Evolutionary conservation across 2,113 vertebrate species (phyloP), one percentile per base, ranked within the genome.

Genomic region (Cygnus buccinator): DNA sequence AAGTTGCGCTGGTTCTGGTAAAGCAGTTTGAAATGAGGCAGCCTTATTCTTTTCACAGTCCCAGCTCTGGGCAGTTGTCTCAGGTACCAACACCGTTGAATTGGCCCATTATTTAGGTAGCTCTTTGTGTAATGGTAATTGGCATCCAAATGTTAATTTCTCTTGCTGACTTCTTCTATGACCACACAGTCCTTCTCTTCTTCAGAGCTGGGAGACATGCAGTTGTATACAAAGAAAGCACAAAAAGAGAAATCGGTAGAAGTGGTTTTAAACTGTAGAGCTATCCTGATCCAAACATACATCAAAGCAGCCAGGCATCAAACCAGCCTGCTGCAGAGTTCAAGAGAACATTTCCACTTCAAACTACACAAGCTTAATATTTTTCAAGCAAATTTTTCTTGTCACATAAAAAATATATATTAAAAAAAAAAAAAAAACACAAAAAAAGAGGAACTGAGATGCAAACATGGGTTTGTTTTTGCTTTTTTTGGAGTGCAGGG

Each of bases 301-400:
- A 72, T 94, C 88, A 96, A 94, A 96, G 93, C 67, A 9, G 6
- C 0, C 6, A 7, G 44, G 63, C 93, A 71, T 81, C 87, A 90
- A 83, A 92, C 68, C 59, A 67, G 63, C 41, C 79, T 10, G 26
- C 43, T 8, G 50, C 59, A 20, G 75, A 54, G 75, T 31, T 86
- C 13, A 12, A 1, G 75, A 43, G 65, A 59, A 83, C 65, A 86
- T 96, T 90, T 94, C 92, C 93, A 93, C 72, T 93, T 96, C 93
- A 95, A 86, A 93, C 79, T 43, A 5, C 11, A 12, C 8, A 10
- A 65, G 50, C 11, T 37, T 43, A 37, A 11, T 48, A 12, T 76
- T 71, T 66, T 16, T 77, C 58, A 55, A 77, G 79, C 67, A 79
- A n/a, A 41, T 26, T 57, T 94, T 75, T 65, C 39, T 76, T 67